Base-by-base conservation (phyloP, 2,113 vertebrate genomes). In the Rhinopithecus roxellana region DNA sequence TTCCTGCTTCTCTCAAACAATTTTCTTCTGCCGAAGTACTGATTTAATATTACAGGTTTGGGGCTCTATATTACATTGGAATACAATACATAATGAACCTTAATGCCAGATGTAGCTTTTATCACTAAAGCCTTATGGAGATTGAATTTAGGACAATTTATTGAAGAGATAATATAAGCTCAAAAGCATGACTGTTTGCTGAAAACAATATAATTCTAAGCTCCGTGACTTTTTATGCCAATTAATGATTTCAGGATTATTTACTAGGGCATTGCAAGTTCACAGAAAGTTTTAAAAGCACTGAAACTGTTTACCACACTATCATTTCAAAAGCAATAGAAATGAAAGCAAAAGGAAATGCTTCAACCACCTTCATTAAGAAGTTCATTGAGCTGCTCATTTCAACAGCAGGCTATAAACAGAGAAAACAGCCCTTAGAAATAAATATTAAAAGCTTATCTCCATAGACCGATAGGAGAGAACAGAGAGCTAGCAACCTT, bases 361-460 rank as follows among this genome's bases (percentile, higher is more conserved):
- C 69, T 98, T 98, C 92, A 97, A 81, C 89, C 95, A 93, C 59
- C 97, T 98, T 98, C 32, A 11, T 98, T 97, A 98, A 92, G 97
- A 98, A 98, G 97, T 95, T 98, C 98, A 97, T 97, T 94, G 96
- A 97, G 90, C 90, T 98, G 38, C 70, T 98, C 94, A 90, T 92
- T 98, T 94, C 96, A 98, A 78, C 97, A 98, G 97, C 89, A 97
- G 97, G 98, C 96, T 98, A 98, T 90, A 98, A 98, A 97, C 75
- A 97, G 94, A 45, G 86, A 97, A 97, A 97, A 95, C 40, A 97
- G 80, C 11, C 52, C 97, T 98, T 97, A 89, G 96, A 98, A 98
- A 90, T 94, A 98, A 98, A 98, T 98, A 98, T 98, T 98, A 98
- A 98, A 98, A 98, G 32, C 90, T 98, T 98, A 97, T 98, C 77